Evolutionary conservation across 2,797 vertebrate genomes (phyloP), one percentile per base, ranked within the genome.

Genomic region (Enteromius viviparus): DNA sequence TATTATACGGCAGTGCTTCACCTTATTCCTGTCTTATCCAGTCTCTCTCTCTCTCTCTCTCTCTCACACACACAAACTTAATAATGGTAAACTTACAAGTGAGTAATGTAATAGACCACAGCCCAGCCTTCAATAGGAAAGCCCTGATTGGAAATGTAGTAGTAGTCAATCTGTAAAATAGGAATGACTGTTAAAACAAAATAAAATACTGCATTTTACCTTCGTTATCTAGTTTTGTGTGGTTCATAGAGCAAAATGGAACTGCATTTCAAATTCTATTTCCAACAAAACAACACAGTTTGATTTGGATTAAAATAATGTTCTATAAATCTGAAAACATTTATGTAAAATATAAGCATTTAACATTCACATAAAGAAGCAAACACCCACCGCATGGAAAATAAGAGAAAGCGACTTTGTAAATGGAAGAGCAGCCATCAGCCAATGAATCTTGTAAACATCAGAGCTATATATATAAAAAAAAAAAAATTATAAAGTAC

Each of bases 71-170:
- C n/a, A 11, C n/a, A 58, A 1, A 26, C 26, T 15, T 29, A 17
- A 15, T 37, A 42, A 21, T 15, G 7, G 17, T 29, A 0, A 75
- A 69, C 96, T 95, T 81, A 97, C 96, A 97, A 90, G 87, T 97
- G 96, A 66, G 95, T 96, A 87, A 97, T 95, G 87, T 96, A 97
- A 90, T 96, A 97, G n/a, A 97, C 96, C 49, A 97, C 96, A 19
- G 96, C 96, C 96, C 96, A 97, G 78, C 94, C 96, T 87, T 97
- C 96, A 0, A 96, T 96, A 7, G 96, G 95, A 80, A 93, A 96
- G 51, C 96, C 96, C 90, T 97, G 95, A 78, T 93, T 95, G 32
- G 96, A 96, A 88, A 97, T 96, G 91, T 96, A 97, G 88, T 97
- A 95, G 84, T 97, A 97, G 91, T 97, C 95, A 23, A 96, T 96